Conservation (phyloP, 2,888 invertebrate species). For the Acanthacorydalis orientalis region DNA sequence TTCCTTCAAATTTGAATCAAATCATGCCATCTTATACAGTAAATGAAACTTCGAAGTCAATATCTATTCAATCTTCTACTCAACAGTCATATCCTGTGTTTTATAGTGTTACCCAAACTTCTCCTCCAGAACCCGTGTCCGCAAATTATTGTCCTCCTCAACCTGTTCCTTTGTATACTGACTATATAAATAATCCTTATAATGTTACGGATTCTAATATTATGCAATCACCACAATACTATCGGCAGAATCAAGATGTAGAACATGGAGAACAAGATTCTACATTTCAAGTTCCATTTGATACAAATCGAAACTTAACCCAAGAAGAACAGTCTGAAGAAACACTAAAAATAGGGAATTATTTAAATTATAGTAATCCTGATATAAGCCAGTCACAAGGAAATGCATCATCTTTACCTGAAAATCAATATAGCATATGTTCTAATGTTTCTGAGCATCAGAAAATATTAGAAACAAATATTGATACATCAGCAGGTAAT, state of each 20-base stretch:
- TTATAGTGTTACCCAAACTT: conserved; percentile 15
- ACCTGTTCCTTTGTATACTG: conserved; percentile 28
- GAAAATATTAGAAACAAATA: no score
- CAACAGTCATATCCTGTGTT: conserved; percentile 23
- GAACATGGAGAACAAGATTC: conserved; percentile 9
- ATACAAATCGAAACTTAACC: background rate
- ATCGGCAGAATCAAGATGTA: conserved; percentile 6
- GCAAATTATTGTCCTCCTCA: conserved; percentile 14
- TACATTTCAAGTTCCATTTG: conserved; percentile 6
- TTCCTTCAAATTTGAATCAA: conserved; percentile 16
- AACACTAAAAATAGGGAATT: background rate
- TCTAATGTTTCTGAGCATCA: no score
- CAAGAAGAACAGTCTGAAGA: conserved; percentile 4
- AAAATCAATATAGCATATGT: background rate
- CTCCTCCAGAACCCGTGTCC: conserved; percentile 10
- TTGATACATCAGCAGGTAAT: background rate
- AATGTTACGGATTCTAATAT: conserved; percentile 18
- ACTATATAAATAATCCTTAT: conserved; percentile 40
- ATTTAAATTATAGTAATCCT: background rate
- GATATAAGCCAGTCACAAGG: background rate
- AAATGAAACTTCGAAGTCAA: background rate
- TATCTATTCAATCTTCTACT: background rate
- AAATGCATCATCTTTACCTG: background rate
- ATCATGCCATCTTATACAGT: conserved; percentile 6
- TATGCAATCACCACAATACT: background rate